These are phyloP conservation scores for Tribolium castaneum DNA, from an alignment of 1,140 invertebrate species.

Conservation along the genomic window DNA sequence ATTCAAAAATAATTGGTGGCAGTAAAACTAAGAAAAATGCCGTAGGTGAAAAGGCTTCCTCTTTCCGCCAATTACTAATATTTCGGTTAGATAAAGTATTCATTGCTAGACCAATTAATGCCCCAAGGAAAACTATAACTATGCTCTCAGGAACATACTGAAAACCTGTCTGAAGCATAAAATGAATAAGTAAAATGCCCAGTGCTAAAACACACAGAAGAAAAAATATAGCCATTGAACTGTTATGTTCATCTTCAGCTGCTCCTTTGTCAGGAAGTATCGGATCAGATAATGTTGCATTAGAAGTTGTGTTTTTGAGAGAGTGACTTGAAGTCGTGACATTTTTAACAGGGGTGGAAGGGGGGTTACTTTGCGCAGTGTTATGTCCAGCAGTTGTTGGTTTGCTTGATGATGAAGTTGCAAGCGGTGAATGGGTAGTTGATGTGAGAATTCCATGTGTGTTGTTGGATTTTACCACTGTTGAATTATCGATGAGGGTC, in stretches of 20 bases:
- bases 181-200: constrained; percentile 93
- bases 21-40: constrained; percentile 96
- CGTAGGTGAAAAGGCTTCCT: constrained; percentile 97
- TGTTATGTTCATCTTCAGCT: constrained; percentile 95
- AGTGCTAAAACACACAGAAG: constrained; percentile 92
- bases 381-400: too few relatives aligned
- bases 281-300: constrained; percentile 67
- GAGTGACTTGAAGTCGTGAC: neutral
- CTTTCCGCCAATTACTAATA: constrained; percentile 93
- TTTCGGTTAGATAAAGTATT: constrained; percentile 92
- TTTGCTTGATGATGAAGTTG: too few relatives aligned
- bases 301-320: constrained; percentile 60
- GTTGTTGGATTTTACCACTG: too few relatives aligned
- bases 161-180: constrained; percentile 95
- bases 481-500: too few relatives aligned
- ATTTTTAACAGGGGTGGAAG: too few relatives aligned
- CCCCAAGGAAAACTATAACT: constrained; percentile 96
- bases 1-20: constrained; percentile 99
- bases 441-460: too few relatives aligned
- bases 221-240: constrained; percentile 97
- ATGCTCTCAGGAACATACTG: constrained; percentile 97
- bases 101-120: constrained; percentile 89
- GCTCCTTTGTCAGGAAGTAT: constrained; percentile 87
- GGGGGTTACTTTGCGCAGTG: too few relatives aligned
- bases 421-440: too few relatives aligned